Conservation (phyloP, 2,797 vertebrate species). For the Amazona ochrocephala region DNA sequence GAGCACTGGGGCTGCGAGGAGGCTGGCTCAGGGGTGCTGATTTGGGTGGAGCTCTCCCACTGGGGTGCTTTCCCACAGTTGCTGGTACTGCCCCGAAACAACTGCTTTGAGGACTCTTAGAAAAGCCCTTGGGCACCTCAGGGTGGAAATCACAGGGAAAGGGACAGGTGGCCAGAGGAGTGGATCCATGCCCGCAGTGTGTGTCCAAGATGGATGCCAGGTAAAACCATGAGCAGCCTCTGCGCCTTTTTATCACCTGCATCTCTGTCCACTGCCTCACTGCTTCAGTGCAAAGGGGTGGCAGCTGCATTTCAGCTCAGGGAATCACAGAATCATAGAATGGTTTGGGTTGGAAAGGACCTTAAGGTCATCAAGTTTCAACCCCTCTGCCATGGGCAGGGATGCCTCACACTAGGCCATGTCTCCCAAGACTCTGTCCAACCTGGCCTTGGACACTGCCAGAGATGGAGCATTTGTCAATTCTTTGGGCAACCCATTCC, state of each 20-base stretch:
- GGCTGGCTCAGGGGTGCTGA: fast-evolving
- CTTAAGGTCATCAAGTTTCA: neutral
- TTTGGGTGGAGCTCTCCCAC: neutral
- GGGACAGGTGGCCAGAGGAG: neutral
- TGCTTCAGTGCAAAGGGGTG: no score
- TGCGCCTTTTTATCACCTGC: neutral
- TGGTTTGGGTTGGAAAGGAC: neutral
- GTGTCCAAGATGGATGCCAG: neutral
- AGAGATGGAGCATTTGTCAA: neutral
- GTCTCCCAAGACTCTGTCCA: neutral
- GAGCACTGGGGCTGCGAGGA: neutral
- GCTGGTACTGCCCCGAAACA: neutral
- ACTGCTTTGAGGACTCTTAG: neutral
- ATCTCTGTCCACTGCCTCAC: fast-evolving
- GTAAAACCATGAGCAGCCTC: neutral
- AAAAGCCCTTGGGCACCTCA: neutral
- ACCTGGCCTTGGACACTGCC: neutral
- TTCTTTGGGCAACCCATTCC: neutral
- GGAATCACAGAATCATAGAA: neutral
- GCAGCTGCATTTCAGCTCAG: neutral
- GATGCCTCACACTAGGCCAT: neutral
- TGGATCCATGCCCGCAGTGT: neutral
- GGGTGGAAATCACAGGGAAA: neutral
- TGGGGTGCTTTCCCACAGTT: neutral
- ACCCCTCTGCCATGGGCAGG: neutral